Conservation (phyloP, 35 echinoderm and acorn worm genomes). For the Holothuria glaberrima region DNA sequence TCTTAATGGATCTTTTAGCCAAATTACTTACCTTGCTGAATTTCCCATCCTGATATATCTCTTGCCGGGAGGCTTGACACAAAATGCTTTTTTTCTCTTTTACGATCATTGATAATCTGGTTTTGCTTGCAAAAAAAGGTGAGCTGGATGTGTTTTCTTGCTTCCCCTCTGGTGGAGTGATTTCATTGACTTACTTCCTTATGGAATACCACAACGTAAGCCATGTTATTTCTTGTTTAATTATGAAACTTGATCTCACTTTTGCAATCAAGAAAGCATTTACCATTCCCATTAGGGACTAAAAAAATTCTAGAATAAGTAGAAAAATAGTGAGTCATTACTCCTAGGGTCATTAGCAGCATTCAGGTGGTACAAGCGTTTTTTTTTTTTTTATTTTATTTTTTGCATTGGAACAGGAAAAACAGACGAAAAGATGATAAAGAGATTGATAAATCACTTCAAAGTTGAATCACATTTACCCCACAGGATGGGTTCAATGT, state of each 20-base stretch:
- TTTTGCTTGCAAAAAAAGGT: not conserved
- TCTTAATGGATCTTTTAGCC: conserved; percentile 51
- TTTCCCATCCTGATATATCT: conserved; percentile 44
- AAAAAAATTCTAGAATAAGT: conserved; percentile 13
- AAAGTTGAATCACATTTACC: conserved; percentile 35
- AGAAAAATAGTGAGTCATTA: conserved; percentile 8
- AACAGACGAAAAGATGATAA: not conserved
- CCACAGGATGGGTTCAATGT: not conserved
- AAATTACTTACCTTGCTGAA: conserved; percentile 46
- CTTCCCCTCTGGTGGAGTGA: conserved; percentile 25
- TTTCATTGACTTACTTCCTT: conserved; percentile 30
- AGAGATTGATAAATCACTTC: conserved; percentile 20
- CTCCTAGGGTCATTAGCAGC: no score
- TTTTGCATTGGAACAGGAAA: not conserved
- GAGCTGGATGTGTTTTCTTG: not conserved
- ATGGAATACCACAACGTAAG: not conserved
- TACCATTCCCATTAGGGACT: conserved; percentile 20
- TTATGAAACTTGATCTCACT: conserved; percentile 43
- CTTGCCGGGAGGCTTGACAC: not conserved
- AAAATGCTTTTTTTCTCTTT: conserved; percentile 42
- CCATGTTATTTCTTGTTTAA: conserved; percentile 13
- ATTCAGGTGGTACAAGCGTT: no score
- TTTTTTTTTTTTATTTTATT: no score
- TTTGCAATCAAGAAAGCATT: conserved; percentile 40
- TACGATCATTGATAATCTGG: conserved; percentile 49